Evolutionary conservation across 2,888 invertebrate species (phyloP), one percentile per base, ranked within the genome.

Genomic region (Drosophila melanocephala): DNA sequence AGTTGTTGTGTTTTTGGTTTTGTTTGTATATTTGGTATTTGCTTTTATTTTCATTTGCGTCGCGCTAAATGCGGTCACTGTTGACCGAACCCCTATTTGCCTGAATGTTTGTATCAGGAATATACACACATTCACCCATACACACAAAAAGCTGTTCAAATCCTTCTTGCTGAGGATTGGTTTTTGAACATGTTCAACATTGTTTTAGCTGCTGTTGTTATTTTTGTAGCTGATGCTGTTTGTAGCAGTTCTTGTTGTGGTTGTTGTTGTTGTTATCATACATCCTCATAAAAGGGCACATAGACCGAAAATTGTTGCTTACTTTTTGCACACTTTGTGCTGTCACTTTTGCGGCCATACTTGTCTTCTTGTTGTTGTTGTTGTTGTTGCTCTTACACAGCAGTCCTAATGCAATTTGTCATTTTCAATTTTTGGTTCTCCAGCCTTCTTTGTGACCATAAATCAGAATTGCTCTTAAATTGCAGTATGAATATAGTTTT

Each of bases 371-470:
- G 52, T 26, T 71, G 69, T 51, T 63, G 58, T 35, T 66, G 60
- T 50, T 65, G 26, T 51, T 55, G 56, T 22, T 64, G 50, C 16
- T 71, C 19, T 33, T 63, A 44, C 39, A 44, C 42, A 66, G 39
- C 26, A 56, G 52, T 53, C 71, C 69, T 88, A 88, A 87, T 90
- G 87, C 89, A 87, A 90, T 87, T 87, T 87, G 90, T 87, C 90
- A 87, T 90, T 88, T 90, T 83, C 81, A 83, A 83, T 77, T 88
- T 81, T 70, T 77, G 72, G 51, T 71, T 72, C 57, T 65, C 53
- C 55, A 62, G 65, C 65, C 56, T 72, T 83, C 74, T 79, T 66
- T 70, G 73, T 65, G 55, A 68, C 73, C 77, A 90, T 90, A 86
- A 90, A 90, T 86, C 83, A 86, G 60, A 67, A 58, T 64, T 57